Conservation (phyloP, 2,113 vertebrate species). For the Mormoops blainvillei region DNA sequence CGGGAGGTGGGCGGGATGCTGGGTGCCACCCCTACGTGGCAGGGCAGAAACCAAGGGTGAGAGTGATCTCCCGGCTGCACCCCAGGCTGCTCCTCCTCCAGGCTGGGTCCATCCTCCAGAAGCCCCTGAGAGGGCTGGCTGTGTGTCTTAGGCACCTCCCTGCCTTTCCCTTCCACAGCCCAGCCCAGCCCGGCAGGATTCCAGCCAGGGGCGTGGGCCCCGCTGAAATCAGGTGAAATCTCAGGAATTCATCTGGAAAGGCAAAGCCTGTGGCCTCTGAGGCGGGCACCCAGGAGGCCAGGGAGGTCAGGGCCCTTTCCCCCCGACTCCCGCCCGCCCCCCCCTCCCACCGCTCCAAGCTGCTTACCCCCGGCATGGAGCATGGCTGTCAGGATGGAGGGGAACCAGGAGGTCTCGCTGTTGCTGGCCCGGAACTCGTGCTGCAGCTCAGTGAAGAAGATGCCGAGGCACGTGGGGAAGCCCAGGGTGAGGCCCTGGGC, state of each 20-base stretch:
- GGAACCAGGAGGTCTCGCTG: conserved; percentile 93
- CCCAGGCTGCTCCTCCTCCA: background rate
- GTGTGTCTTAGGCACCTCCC: background rate
- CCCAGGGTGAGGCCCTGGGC: conserved; percentile 87
- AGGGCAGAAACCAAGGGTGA: background rate
- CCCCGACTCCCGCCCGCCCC: too few species aligned
- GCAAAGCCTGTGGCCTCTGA: background rate
- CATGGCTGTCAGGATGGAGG: conserved; percentile 90
- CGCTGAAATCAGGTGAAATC: background rate
- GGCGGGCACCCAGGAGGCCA: background rate
- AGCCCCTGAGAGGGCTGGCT: background rate
- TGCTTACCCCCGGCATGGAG: conserved; percentile 90
- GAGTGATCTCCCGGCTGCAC: background rate
- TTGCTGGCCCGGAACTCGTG: conserved; percentile 90
- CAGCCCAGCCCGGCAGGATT: background rate
- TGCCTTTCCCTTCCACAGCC: too few species aligned
- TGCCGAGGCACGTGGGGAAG: conserved; percentile 87
- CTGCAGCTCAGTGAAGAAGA: conserved; percentile 94
- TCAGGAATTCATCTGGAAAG: background rate
- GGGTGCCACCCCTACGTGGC: background rate
- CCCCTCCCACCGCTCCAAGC: background rate
- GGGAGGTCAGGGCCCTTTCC: background rate
- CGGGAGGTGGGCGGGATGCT: background rate
- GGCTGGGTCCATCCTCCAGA: background rate
- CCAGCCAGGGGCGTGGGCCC: background rate